Conservation (phyloP, 2,113 vertebrate species). For the Rattus rattus region DNA sequence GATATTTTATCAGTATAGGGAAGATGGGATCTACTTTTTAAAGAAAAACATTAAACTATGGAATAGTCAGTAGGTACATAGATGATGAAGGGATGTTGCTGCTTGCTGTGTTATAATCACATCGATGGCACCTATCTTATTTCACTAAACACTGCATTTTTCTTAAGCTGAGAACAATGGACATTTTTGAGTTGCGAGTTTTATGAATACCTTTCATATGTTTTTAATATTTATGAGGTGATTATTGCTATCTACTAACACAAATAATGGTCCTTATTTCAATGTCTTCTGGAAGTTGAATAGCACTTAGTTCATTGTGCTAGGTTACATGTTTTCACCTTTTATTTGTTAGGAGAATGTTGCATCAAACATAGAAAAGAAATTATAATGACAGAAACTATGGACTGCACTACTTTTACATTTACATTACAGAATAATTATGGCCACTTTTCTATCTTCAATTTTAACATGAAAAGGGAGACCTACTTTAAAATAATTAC, state of each 20-base stretch:
- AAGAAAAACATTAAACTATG: background rate
- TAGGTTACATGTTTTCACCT: conserved; percentile 23
- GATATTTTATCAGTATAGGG: background rate
- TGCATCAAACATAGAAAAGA: background rate
- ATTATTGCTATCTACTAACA: background rate
- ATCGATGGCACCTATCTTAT: background rate
- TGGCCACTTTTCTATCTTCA: conserved; percentile 67
- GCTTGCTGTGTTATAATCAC: background rate
- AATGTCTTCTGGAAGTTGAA: background rate
- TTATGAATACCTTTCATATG: background rate
- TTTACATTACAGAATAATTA: conserved; percentile 62
- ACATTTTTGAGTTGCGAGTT: background rate
- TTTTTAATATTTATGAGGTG: background rate
- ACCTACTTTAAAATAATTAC: conserved; percentile 76
- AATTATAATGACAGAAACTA: conserved; percentile 44
- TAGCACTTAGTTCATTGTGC: background rate
- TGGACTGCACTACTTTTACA: conserved; percentile 39
- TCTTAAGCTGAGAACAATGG: background rate
- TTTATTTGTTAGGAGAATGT: conserved; percentile 23
- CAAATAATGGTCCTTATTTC: background rate
- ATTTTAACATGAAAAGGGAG: conserved; percentile 75
- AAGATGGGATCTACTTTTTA: background rate
- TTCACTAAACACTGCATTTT: conserved; percentile 23
- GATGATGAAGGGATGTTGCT: background rate
- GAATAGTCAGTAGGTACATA: background rate